These are phyloP conservation scores for Hirtodrosophila histrioides DNA, from an alignment of 2,888 invertebrate species.

Conservation along the genomic window DNA sequence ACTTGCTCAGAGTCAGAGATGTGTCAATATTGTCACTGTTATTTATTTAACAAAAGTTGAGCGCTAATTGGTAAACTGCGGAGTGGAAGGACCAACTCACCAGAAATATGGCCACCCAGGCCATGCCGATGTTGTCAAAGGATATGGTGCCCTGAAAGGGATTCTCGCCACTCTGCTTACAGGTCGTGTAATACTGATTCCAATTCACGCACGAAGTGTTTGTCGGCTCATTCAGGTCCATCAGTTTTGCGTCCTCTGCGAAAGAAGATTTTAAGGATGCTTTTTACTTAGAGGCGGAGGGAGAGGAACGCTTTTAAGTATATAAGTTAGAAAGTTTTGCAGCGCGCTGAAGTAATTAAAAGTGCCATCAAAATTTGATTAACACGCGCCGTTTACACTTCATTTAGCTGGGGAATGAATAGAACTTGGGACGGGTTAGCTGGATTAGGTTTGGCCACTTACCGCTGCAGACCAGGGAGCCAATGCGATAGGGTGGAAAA, in stretches of 20 bases:
- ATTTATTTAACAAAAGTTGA: conserved; percentile 49
- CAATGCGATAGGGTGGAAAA: conserved; percentile 91
- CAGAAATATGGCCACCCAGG: conserved; percentile 99
- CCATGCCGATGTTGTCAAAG: conserved; percentile 99
- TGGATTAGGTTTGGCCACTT: conserved; percentile 73
- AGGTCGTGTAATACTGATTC: conserved; percentile 99
- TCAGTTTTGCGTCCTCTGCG: conserved; percentile 79
- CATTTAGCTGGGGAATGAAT: conserved; percentile 44
- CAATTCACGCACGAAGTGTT: conserved; percentile 96
- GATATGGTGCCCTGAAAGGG: conserved; percentile 99
- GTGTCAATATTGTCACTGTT: conserved; percentile 58
- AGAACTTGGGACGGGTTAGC: neutral
- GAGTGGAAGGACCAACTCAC: conserved; percentile 86
- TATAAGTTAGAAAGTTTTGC: conserved; percentile 45
- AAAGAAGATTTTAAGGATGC: conserved; percentile 6
- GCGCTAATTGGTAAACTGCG: conserved; percentile 58
- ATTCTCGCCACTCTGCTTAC: conserved; percentile 96
- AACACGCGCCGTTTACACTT: conserved; percentile 72
- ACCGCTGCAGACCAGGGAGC: conserved; percentile 91
- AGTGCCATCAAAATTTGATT: conserved; percentile 75
- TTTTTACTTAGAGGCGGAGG: no score
- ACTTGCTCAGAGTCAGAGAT: conserved; percentile 28
- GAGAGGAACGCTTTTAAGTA: no score
- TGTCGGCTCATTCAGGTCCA: conserved; percentile 87
- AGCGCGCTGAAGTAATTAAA: conserved; percentile 66